Evolutionary conservation across 2,888 invertebrate genomes (phyloP).

Genomic region (Cantharis lateralis): DNA sequence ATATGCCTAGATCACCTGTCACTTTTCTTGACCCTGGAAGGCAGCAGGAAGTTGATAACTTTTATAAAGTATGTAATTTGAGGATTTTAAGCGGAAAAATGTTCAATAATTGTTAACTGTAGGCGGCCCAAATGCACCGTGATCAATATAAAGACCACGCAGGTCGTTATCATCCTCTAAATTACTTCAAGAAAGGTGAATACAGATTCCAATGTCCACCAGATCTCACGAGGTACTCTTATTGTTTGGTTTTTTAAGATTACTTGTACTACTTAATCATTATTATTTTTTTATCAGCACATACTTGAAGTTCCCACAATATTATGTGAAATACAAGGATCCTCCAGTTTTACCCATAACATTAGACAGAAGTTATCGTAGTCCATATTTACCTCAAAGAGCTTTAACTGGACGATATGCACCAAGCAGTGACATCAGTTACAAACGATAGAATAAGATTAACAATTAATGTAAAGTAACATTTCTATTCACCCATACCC

Average conservation of each 20-base stretch:
- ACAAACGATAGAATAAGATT: conserved; percentile 49
- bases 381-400: conserved; percentile 62
- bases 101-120: conserved; percentile 18
- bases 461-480: not conserved
- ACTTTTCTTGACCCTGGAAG: conserved; percentile 53
- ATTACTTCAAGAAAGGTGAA: conserved; percentile 60
- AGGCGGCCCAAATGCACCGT: conserved; percentile 65
- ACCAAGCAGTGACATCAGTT: conserved; percentile 61
- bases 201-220: conserved; percentile 63
- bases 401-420: conserved; percentile 63
- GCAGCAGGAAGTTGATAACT: conserved; percentile 56
- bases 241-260: not conserved
- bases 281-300: conserved; percentile 51
- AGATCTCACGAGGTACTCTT: conserved; percentile 58
- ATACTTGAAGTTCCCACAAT: conserved; percentile 62
- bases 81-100: not conserved
- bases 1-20: conserved; percentile 49
- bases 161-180: conserved; percentile 62
- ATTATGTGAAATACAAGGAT: conserved; percentile 64
- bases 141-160: conserved; percentile 66
- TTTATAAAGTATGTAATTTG: conserved; percentile 51
- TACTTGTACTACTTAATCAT: not conserved
- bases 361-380: conserved; percentile 57
- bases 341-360: conserved; percentile 61
- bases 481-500: not conserved